Base-by-base conservation (phyloP, 2,113 vertebrate species). In the Malurus elegans region DNA sequence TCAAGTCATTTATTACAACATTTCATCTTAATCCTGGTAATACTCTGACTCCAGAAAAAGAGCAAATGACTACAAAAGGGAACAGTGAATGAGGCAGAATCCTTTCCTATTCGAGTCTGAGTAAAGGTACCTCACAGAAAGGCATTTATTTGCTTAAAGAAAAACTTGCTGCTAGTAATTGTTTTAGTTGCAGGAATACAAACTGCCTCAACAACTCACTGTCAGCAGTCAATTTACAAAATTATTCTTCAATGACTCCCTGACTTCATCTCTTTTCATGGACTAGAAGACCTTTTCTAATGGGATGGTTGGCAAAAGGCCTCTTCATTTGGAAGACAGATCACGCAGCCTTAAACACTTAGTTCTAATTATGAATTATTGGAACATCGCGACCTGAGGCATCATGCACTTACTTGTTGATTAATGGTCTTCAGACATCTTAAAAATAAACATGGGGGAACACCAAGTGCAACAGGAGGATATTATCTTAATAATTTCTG, bases 241-340 rank as follows among this genome's bases (percentile, higher is more conserved):
- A 95, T 83, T 86, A 96, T 90, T 93, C 95, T 64, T 69, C 47
- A 78, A 0, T n/a, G 44, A 79, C 57, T 70, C 86, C 86, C 91
- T 86, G 83, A 88, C 91, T 88, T 80, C 17, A 5, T 60, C 57
- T 72, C 61, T 54, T 88, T 83, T 79, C 91, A 53, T 31, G 57
- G 84, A 73, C 80, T 72, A 88, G 79, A 94, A 93, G 75, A 88
- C n/a, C 74, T 86, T 95, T 94, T 72, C 85, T 93, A 87, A 96
- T 96, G 94, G 88, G 72, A 25, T 96, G 83, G 91, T 51, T 97
- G 97, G 97, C 95, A 96, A 86, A 88, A 86, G 71, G 74, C 23
- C 40, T 56, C 71, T 81, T 40, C 32, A 57, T 51, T 79, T 65
- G 51, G 23, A 73, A 93, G 74, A 91, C 66, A 12, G 75, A 58